Conservation (phyloP, 2,888 invertebrate species). For the Calliopum simillimum region DNA sequence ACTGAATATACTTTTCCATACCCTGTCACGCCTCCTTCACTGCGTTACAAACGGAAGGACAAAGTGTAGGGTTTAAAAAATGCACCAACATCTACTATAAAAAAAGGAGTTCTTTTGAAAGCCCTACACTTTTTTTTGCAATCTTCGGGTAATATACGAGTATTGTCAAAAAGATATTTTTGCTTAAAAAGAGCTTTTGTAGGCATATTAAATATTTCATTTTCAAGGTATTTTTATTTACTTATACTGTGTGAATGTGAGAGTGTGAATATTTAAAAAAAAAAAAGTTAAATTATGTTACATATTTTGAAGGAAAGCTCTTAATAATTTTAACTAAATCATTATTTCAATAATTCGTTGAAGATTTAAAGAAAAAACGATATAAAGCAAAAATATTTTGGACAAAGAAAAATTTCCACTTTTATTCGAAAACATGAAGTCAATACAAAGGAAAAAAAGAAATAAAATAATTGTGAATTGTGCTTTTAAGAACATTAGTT, state of each 20-base stretch:
- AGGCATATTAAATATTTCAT: background rate
- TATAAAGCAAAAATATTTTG: slow-evolving; percentile 28
- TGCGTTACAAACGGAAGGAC: too few relatives aligned
- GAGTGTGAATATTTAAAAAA: background rate
- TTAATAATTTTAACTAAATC: slow-evolving; percentile 33
- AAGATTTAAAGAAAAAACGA: background rate
- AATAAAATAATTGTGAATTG: slow-evolving; percentile 56
- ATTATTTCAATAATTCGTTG: slow-evolving; percentile 5
- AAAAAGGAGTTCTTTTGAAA: too few relatives aligned
- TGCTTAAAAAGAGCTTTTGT: too few relatives aligned
- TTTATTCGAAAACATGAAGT: slow-evolving; percentile 27
- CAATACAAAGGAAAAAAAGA: slow-evolving; percentile 20
- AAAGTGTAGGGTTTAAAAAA: too few relatives aligned
- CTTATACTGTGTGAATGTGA: slow-evolving; percentile 20
- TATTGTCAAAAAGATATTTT: too few relatives aligned
- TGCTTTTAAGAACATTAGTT: slow-evolving; percentile 61
- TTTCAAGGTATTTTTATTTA: background rate
- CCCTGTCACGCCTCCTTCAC: too few relatives aligned
- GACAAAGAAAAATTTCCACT: slow-evolving; percentile 30
- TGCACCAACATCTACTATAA: too few relatives aligned
- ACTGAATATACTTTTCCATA: too few relatives aligned
- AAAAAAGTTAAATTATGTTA: background rate
- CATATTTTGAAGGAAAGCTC: background rate
- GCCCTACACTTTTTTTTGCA: too few relatives aligned
- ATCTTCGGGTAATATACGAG: too few relatives aligned